Evolutionary conservation across 2,888 invertebrate species (phyloP), one percentile per base, ranked within the genome.

Genomic region (Pocota personata): DNA sequence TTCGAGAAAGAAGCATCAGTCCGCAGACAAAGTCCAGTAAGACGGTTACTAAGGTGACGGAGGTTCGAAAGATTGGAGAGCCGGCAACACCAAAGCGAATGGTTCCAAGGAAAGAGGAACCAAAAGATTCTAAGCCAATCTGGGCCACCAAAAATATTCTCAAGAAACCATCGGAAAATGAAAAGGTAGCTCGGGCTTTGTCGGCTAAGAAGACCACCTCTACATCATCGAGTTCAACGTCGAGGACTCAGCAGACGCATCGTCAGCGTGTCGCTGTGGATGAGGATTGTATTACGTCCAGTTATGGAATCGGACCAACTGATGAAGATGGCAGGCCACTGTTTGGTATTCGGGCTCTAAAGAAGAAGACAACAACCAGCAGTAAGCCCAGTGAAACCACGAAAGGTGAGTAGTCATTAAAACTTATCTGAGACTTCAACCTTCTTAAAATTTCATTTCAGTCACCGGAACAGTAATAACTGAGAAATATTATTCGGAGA

Each of bases 271-370:
- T 80, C 32, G 90, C 91, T 0, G 94, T 93, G 0, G 92, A 92
- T 69, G 92, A 92, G 73, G 95, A 96, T 90, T 94, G 94, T 30
- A 95, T 97, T 78, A 96, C 95, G 2, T 96, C 96, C 1, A 96
- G 96, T 90, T 97, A 97, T 91, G 97, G 97, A 1, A 95, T 96
- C 1, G 97, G 97, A 0, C 97, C 97, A 27, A 95, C 96, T 2
- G 97, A 97, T 90, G 96, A 96, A 87, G 95, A 96, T 88, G 97
- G 97, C 10, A 93, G 94, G 76, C 97, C 97, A 21, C 93, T 97
- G 76, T 97, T 97, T 92, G 97, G 97, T 71, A 94, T 97, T 88
- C 94, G 94, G 90, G 97, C 97, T 75, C 93, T 97, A 79, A 93
- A 94, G 87, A 93, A 94, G 78, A 94, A 94, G 90, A 87, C 89